Base-by-base conservation (phyloP, 2,113 vertebrate genomes). In the Sorex araneus region DNA sequence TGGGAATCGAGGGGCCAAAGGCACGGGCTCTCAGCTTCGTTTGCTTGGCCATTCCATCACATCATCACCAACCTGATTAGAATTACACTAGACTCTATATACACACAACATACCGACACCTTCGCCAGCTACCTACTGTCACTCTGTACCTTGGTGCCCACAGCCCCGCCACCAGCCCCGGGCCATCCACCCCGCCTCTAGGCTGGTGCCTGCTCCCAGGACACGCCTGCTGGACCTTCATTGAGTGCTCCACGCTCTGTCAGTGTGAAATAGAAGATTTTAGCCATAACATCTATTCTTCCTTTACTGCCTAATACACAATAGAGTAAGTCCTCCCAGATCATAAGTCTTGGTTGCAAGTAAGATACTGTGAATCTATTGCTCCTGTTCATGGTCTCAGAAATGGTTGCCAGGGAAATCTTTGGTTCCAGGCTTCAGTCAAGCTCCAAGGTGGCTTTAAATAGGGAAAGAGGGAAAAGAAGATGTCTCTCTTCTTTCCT, bases 11-110 rank as follows among this genome's bases (percentile, higher is more conserved):
- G 93, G 98, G 96, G 96, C 96, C 89, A 92, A 90, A 91, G 63
- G 63, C 93, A 91, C 93, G 86, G 92, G 87, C 88, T 82, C 94
- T 97, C 97, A 54, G 54, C 54, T 54, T 96, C 84, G 50, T 87
- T 93, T 92, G 76, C 92, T 97, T 87, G 70, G 91, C 86, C 84
- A 94, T 92, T 92, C 90, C 97, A 96, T 90, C 90, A 90, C 64
- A 82, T 91, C 91, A 97, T 97, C 96, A 95, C 90, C 86, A 93
- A 94, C 90, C 88, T 97, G 94, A 98, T 98, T 97, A 97, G 96
- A 97, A 97, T 98, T 97, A 98, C 96, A 98, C 94, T 97, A 97
- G 96, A 97, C 94, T 96, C 96, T 97, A 98, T 98, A 98, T 97
- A 98, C 97, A 98, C 69, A 97, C 95, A 96, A 96, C 94, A 88